Evolutionary conservation across 2,888 invertebrate species (phyloP).

Genomic region (Smittia aterrima): DNA sequence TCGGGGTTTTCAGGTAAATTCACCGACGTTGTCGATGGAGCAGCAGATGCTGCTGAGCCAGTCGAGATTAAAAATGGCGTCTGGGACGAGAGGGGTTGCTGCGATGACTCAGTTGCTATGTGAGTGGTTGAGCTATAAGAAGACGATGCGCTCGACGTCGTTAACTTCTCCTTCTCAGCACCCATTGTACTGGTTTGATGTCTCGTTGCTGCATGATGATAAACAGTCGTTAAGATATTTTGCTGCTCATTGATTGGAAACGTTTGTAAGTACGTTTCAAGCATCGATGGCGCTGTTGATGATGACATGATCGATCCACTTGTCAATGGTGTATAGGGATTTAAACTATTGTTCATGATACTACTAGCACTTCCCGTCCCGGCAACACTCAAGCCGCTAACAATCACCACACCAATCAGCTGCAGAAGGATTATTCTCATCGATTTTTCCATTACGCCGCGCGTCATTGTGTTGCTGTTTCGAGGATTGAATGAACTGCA

Average conservation of each 20-base stretch:
- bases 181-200: slow-evolving; percentile 24
- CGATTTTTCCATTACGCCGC: slow-evolving; percentile 12
- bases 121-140: slow-evolving; percentile 20
- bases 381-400: slow-evolving; percentile 22
- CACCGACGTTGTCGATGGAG: neutral
- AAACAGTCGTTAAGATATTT: slow-evolving; percentile 28
- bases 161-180: slow-evolving; percentile 14
- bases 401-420: slow-evolving; percentile 16
- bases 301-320: slow-evolving; percentile 23
- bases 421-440: slow-evolving; percentile 17
- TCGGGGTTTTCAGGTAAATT: neutral
- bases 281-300: slow-evolving; percentile 31
- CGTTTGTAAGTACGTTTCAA: slow-evolving; percentile 28
- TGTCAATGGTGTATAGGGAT: slow-evolving; percentile 23
- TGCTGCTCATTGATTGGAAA: slow-evolving; percentile 35
- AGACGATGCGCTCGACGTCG: slow-evolving; percentile 16
- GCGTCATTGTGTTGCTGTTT: slow-evolving; percentile 3
- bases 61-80: slow-evolving; percentile 13
- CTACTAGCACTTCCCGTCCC: slow-evolving; percentile 18
- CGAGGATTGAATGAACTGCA: slow-evolving; percentile 13
- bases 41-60: neutral
- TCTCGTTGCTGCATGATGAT: neutral
- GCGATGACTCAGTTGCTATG: slow-evolving; percentile 16
- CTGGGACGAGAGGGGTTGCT: slow-evolving; percentile 1
- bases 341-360: slow-evolving; percentile 34